Base-by-base conservation (phyloP, 1,140 invertebrate genomes). In the Vanessa tameamea region DNA sequence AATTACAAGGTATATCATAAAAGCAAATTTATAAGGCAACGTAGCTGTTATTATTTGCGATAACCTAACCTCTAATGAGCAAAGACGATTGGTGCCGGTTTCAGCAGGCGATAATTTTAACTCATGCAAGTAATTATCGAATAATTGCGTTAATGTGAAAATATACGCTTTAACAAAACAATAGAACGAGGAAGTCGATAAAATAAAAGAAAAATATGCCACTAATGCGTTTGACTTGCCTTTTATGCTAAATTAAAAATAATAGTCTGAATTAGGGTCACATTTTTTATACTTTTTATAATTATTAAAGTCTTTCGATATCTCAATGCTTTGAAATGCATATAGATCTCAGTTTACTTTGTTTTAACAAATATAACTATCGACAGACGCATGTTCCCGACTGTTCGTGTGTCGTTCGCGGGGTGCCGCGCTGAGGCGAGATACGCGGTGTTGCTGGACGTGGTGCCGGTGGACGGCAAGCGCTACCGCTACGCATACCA, bases 401-500 rank as follows among this genome's bases (percentile, higher is more conserved):
- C 98, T 61, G 95, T 99, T 76, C 94, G 98, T 67, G 97, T 99
- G 20, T 98, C 98, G 47, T 99, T 99, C 94, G 96, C 95, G 64
- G 97, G 97, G 1, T 94, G 94, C 51, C 80, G 82, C 43, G 81
- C 86, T 66, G 86, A 87, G 77, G 90, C 88, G 76, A 94, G 96
- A 64, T 99, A 99, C 94, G 96, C 96, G 11, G 98, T 99, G 47
- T 94, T 99, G 65, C 95, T 99, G 95, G 99, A 99, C 94, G 98
- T 99, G 87, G 97, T 99, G 64, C 98, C 96, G 31, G 98, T 99
- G 81, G 99, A 99, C 94, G 97, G 97, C 94, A 99, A 99, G 92
- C 95, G 99, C 75, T 99, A 99, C 94, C 96, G 99, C 69, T 99
- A 99, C 95, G 98, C 98, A 69, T 99, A 99, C 94, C 98, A 99